Conservation (phyloP, 92 coral and sea anemone genomes). For the Phenganax stokvisi region DNA sequence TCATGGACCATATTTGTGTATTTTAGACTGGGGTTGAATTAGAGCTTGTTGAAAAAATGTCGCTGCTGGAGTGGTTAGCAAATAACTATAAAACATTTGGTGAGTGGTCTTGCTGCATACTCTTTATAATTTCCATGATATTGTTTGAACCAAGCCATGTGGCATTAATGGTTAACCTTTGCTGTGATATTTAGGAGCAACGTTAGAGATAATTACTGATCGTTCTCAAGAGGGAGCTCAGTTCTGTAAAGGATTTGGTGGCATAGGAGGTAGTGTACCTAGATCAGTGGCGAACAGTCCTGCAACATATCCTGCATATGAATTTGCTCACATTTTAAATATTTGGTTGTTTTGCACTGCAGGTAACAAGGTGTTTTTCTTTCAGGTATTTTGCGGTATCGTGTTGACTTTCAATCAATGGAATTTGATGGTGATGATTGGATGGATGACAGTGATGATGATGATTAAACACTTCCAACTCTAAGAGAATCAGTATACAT, state of each 20-base stretch:
- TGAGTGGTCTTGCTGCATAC: constrained; percentile 21
- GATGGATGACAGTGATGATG: constrained; percentile 67
- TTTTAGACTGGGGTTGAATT: constrained; percentile 84
- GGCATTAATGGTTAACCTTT: not conserved
- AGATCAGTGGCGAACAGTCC: not conserved
- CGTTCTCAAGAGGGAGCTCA: constrained; percentile 99
- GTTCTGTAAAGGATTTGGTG: constrained; percentile 97
- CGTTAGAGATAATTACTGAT: constrained; percentile 93
- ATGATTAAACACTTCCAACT: constrained; percentile 38
- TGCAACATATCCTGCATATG: not conserved
- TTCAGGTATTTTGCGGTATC: constrained; percentile 76
- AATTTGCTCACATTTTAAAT: not conserved
- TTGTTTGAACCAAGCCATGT: not conserved
- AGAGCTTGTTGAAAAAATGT: constrained; percentile 76
- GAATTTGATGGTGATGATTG: constrained; percentile 58
- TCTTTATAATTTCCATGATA: not conserved
- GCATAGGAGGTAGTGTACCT: constrained; percentile 70
- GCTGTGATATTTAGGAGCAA: constrained; percentile 63
- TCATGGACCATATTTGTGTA: not conserved
- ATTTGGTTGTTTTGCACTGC: not conserved
- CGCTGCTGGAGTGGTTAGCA: constrained; percentile 94
- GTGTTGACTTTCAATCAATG: constrained; percentile 91
- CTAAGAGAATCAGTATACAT: too few species aligned
- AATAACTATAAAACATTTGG: constrained; percentile 92
- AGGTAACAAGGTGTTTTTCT: not conserved